Conservation (phyloP, 2,888 invertebrate species). For the Rhagium mordax region DNA sequence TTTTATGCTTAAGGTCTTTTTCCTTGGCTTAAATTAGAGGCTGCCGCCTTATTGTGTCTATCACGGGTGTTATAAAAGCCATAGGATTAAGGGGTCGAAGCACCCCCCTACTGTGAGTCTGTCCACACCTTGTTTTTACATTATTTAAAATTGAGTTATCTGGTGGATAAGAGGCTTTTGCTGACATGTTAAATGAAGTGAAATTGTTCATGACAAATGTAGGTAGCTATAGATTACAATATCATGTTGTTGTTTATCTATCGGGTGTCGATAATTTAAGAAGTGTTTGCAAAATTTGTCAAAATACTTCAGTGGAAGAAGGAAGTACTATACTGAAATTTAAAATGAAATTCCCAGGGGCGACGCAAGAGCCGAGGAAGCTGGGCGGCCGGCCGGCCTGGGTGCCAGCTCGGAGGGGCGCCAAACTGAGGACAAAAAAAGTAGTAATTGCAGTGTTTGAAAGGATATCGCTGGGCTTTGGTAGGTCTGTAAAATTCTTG, state of each 20-base stretch:
- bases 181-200: not conserved
- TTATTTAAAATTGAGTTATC: slow-evolving; percentile 4
- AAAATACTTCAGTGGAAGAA: too few species aligned
- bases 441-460: not conserved
- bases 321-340: too few species aligned
- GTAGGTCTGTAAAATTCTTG: too few species aligned
- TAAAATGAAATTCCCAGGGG: too few species aligned
- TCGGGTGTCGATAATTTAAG: not conserved
- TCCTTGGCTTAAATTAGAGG: not conserved
- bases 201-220: not conserved
- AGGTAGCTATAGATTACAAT: not conserved
- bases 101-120: slow-evolving; percentile 3
- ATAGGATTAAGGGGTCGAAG: not conserved
- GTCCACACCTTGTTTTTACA: slow-evolving; percentile 10
- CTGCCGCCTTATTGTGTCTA: not conserved
- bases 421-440: too few species aligned
- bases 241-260: not conserved
- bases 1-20: not conserved
- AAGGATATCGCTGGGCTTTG: too few species aligned
- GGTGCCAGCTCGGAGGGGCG: too few species aligned
- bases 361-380: too few species aligned
- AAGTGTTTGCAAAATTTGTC: not conserved
- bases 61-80: not conserved
- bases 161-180: not conserved
- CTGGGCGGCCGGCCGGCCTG: too few species aligned